A percentile compares a stretch with the other conserved stretches of the same genome.
phyloP scores from a whole-genome alignment of 2,797 vertebrate species.

The Atherinosoma microstoma region DNA sequence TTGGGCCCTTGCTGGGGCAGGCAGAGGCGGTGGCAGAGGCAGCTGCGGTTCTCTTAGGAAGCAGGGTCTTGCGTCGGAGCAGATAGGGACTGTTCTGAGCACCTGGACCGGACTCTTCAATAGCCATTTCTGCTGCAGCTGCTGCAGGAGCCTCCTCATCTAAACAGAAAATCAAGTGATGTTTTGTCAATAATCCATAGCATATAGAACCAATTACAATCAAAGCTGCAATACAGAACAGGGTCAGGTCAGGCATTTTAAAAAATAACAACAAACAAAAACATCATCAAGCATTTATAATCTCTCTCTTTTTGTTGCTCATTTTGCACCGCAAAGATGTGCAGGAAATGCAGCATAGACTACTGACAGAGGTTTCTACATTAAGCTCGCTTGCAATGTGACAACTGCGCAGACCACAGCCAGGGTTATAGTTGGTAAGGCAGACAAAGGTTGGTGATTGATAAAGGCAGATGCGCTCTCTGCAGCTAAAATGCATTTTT shows the following conservation, averaged over 20 bases:
- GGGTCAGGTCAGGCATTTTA: not conserved
- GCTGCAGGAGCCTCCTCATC: constrained; percentile 98
- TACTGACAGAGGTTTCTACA: constrained; percentile 40
- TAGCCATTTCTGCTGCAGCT: constrained; percentile 94
- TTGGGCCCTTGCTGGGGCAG: constrained; percentile 91
- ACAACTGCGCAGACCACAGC: constrained; percentile 60
- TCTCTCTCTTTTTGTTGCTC: not conserved
- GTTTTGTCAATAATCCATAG: constrained; percentile 23
- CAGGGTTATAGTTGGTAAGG: constrained; percentile 54
- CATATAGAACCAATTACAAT: constrained; percentile 14
- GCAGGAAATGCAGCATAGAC: constrained; percentile 9
- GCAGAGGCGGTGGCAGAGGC: constrained; percentile 90
- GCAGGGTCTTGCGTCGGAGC: constrained; percentile 98
- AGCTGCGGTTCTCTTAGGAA: constrained; percentile 98
- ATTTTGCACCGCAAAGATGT: not conserved
- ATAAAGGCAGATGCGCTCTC: constrained; percentile 73
- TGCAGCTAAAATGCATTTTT: constrained; percentile 46
- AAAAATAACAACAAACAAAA: not conserved
- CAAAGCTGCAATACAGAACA: constrained; percentile 9
- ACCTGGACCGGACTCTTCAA: constrained; percentile 99
- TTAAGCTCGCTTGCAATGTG: constrained; percentile 46
- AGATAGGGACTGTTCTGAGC: constrained; percentile 99
- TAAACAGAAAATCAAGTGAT: constrained; percentile 64
- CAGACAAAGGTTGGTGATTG: constrained; percentile 80
- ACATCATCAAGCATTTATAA: not conserved